These are phyloP conservation scores for Pseudococcus viburni DNA, from an alignment of 2,888 invertebrate genomes.

Conservation along the genomic window DNA sequence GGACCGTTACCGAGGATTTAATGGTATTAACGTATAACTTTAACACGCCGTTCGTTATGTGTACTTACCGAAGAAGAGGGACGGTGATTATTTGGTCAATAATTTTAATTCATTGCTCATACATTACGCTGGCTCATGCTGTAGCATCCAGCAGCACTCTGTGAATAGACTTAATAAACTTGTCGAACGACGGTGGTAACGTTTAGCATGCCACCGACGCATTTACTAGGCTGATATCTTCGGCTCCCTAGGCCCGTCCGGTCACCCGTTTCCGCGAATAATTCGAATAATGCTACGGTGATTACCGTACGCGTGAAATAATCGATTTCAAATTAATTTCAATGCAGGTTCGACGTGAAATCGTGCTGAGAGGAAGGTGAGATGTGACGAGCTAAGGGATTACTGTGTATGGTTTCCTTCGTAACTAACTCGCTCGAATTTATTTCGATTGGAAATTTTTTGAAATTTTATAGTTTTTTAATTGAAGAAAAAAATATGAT, in stretches of 20 bases:
- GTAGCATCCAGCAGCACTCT: not conserved
- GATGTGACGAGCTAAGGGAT: no score
- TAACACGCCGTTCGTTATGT: slow-evolving; percentile 16
- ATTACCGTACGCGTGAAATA: not conserved
- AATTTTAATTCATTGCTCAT: slow-evolving; percentile 55
- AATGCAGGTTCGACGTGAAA: no score
- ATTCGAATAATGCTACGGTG: not conserved
- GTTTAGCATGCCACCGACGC: not conserved
- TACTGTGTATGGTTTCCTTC: no score
- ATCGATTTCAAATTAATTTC: not conserved
- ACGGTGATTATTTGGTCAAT: slow-evolving; percentile 52
- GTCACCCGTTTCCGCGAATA: not conserved
- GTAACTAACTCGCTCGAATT: no score
- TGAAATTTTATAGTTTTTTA: no score
- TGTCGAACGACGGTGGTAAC: not conserved
- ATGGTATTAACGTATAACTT: slow-evolving; percentile 51
- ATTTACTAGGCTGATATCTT: not conserved
- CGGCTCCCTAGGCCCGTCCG: not conserved
- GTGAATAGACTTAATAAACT: slow-evolving; percentile 5
- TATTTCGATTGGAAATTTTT: no score
- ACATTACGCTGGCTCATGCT: not conserved
- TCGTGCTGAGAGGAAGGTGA: no score
- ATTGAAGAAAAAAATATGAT: no score
- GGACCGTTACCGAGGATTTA: slow-evolving; percentile 26
- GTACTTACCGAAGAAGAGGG: not conserved